phyloP scores from a whole-genome alignment of 1,140 invertebrate genomes.

The Rhagoletis pomonella region DNA sequence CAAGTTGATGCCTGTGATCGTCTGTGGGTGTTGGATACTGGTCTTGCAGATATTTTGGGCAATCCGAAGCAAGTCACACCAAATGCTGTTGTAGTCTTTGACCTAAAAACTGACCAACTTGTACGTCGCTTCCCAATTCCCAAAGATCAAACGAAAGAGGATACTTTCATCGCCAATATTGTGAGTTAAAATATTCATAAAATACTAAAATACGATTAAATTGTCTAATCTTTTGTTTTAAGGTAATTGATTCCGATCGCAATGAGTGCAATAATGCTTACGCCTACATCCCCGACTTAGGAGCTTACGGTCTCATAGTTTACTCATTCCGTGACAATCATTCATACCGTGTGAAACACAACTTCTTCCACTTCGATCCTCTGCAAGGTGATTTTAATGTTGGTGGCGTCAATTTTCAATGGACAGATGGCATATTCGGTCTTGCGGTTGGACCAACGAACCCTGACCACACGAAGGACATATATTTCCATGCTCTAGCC shows the following conservation, averaged over 20 bases:
- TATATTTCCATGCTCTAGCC: constrained; percentile 85
- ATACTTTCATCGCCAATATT: constrained; percentile 84
- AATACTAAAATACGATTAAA: constrained; percentile 5
- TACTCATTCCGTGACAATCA: constrained; percentile 83
- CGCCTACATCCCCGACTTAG: constrained; percentile 85
- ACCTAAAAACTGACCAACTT: constrained; percentile 82
- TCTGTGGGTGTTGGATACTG: constrained; percentile 85
- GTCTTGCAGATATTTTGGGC: constrained; percentile 82
- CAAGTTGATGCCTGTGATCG: constrained; percentile 82
- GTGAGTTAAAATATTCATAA: constrained; percentile 72
- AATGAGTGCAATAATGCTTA: constrained; percentile 83
- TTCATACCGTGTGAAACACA: constrained; percentile 85
- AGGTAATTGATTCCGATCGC: constrained; percentile 81
- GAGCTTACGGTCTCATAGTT: constrained; percentile 83
- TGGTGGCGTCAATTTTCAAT: constrained; percentile 84
- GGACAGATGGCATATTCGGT: constrained; percentile 85
- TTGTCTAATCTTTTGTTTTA: constrained; percentile 42
- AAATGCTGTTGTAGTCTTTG: constrained; percentile 82
- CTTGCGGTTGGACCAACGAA: constrained; percentile 79
- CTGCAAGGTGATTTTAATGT: constrained; percentile 82
- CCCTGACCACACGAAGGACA: constrained; percentile 78
- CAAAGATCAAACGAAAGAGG: constrained; percentile 79
- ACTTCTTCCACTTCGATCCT: constrained; percentile 89
- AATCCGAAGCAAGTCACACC: constrained; percentile 77
- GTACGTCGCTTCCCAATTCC: constrained; percentile 81